Base-by-base conservation (phyloP, 2,888 invertebrate genomes). In the Drosophila planitibia region DNA sequence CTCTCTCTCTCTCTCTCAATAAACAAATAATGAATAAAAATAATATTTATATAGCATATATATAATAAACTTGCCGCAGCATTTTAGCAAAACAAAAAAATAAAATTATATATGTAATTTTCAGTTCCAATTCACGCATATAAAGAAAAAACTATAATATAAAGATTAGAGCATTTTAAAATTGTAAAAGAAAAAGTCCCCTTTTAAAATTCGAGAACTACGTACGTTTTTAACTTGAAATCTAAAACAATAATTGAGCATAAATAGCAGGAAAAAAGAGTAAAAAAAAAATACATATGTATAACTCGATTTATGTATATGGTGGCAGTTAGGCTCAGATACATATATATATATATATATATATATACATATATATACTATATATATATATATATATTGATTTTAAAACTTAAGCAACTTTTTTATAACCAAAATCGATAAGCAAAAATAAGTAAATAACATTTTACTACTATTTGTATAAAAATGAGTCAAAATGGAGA, bases 221-320 rank as follows among this genome's bases (percentile, higher is more conserved):
- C 58, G 57, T 63, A 67, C 74, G 68, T 85, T 82, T 82, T 84
- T 83, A 88, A 79, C 74, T 78, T 70, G 81, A 76, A 81, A 80
- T 83, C 77, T 73, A 82, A 82, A 81, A 88, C 79, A 90, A 89
- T 86, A 85, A 85, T 47, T 79, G 83, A 85, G 79, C 82, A 83
- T 78, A 83, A 81, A 78, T 83, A 84, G 71, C 77, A 81, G 81
- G 79, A 78, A 76, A 61, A 22, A 77, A 58, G 28, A 28, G 5
- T 55, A 52, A 60, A 55, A 39, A 65, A 70, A 72, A 63, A 71
- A 67, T 65, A 69, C 25, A 76, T 67, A 74, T 75, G 82, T 76
- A 52, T 70, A 72, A 66, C 71, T 66, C 69, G 39, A 61, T 77
- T 54, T 77, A 28, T 39, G 37, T 55, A 55, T 37, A 37, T 35